A percentile compares a stretch with the other conserved stretches of the same genome.
phyloP scores from a whole-genome alignment of 2,888 invertebrate species.

The Sarcophaga carnaria region DNA sequence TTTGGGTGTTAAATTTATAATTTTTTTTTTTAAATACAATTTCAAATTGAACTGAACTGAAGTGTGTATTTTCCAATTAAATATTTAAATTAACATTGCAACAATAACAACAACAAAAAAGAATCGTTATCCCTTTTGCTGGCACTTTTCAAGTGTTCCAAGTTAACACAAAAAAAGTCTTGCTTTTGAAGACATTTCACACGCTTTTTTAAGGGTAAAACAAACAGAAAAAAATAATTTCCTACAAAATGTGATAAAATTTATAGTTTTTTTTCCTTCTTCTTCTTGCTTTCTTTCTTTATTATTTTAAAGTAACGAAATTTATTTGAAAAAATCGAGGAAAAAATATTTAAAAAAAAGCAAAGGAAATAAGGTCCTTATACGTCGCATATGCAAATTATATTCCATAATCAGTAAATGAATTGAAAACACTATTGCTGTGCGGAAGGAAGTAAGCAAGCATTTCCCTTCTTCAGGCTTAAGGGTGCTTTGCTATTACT shows the following conservation, averaged over 20 bases:
- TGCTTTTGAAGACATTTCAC: constrained; percentile 65
- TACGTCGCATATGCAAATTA: constrained; percentile 60
- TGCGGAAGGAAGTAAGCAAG: background rate
- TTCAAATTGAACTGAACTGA: constrained; percentile 52
- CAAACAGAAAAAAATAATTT: constrained; percentile 2
- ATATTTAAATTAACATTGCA: constrained; percentile 40
- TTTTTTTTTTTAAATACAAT: background rate
- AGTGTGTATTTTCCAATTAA: constrained; percentile 65
- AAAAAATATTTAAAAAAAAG: constrained; percentile 38
- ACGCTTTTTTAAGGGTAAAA: constrained; percentile 61
- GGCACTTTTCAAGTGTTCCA: constrained; percentile 61
- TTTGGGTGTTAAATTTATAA: constrained; percentile 36
- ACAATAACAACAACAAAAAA: background rate
- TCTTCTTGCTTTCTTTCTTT: background rate
- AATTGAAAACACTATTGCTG: constrained; percentile 3
- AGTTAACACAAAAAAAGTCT: constrained; percentile 42
- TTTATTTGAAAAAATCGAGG: constrained; percentile 17
- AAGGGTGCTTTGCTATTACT: constrained; percentile 49
- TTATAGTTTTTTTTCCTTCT: constrained; percentile 39
- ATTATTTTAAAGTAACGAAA: constrained; percentile 51
- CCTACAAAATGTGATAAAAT: constrained; percentile 52
- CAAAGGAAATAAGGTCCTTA: constrained; percentile 56
- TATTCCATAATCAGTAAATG: constrained; percentile 39
- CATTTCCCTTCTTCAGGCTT: background rate
- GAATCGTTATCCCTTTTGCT: constrained; percentile 26